These are phyloP conservation scores for Petroica traversi DNA, from an alignment of 2,113 vertebrate genomes.

Conservation along the genomic window DNA sequence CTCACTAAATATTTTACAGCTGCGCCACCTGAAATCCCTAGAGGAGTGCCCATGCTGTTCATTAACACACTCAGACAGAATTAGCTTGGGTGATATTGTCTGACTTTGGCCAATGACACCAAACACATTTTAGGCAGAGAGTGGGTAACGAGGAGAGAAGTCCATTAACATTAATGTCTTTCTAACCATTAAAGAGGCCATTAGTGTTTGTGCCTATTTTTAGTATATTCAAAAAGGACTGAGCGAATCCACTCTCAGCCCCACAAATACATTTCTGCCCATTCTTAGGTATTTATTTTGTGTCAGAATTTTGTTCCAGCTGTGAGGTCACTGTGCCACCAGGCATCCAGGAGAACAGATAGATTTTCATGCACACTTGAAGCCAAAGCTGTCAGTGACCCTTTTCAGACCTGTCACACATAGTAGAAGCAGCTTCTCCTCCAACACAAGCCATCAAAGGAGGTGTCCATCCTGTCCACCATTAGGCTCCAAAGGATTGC, in stretches of 20 bases:
- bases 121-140: neutral
- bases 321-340: neutral
- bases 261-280: neutral
- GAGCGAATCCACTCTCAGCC: neutral
- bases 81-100: neutral
- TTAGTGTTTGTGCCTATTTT: slow-evolving; percentile 12
- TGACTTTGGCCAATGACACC: slow-evolving; percentile 11
- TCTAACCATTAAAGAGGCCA: neutral
- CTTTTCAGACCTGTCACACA: neutral
- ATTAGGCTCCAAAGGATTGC: neutral
- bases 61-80: slow-evolving; percentile 4
- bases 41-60: neutral
- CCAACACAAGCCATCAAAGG: neutral
- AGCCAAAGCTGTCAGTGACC: neutral
- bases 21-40: neutral
- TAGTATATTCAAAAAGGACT: neutral
- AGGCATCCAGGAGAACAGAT: neutral
- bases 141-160: neutral
- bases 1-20: neutral
- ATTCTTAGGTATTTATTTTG: neutral
- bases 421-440: neutral
- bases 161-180: neutral
- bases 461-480: neutral
- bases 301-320: neutral
- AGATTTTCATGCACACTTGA: neutral